phyloP scores from a whole-genome alignment of 2,113 vertebrate species.

The Paradoxurus hermaphroditus region DNA sequence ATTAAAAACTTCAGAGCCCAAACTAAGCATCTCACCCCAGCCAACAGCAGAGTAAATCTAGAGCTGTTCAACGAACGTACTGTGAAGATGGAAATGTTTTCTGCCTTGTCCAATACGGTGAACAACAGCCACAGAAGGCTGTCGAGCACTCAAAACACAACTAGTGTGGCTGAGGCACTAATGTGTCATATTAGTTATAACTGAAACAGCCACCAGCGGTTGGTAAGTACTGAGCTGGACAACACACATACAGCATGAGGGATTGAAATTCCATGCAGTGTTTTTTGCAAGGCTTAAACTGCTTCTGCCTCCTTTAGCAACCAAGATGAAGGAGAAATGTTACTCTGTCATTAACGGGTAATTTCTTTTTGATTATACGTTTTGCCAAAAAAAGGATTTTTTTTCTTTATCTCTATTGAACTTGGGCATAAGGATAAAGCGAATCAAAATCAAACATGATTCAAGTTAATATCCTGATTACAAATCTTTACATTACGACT shows the following conservation, averaged over 20 bases:
- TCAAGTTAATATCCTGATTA: background rate
- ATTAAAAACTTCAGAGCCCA: background rate
- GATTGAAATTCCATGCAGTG: background rate
- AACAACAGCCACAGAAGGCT: background rate
- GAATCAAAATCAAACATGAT: background rate
- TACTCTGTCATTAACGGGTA: background rate
- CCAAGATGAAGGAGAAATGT: background rate
- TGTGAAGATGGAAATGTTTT: background rate
- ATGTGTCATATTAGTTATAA: background rate
- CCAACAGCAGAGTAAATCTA: background rate
- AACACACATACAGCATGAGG: background rate
- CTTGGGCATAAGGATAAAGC: background rate
- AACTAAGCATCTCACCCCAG: background rate
- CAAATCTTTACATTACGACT: background rate
- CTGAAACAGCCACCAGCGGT: background rate
- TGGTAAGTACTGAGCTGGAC: rapidly evolving
- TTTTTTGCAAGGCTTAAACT: background rate
- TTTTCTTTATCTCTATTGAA: background rate
- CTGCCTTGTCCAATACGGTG: background rate
- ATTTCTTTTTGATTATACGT: background rate
- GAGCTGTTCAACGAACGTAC: background rate
- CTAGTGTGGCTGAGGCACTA: background rate
- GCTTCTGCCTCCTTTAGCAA: background rate
- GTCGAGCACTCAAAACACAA: background rate
- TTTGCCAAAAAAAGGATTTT: background rate